Percentiles rank a stretch among this genome's conserved stretches.
phyloP scores from a whole-genome alignment of 2,113 vertebrate species.

The Dasypus novemcinctus region DNA sequence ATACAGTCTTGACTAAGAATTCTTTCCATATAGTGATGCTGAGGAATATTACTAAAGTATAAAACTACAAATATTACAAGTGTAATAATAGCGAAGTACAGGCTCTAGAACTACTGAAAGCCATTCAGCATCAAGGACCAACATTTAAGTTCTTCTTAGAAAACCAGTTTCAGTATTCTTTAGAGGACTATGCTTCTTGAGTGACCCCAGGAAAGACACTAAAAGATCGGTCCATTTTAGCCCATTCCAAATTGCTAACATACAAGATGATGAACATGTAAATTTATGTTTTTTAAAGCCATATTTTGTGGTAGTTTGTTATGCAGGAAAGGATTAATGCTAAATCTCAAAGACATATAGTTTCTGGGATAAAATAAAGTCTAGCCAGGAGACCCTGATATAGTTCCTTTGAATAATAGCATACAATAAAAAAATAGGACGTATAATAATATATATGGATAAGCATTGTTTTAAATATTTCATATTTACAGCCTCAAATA shows the following conservation, averaged over 20 bases:
- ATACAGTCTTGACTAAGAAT: not conserved
- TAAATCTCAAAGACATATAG: constrained; percentile 29
- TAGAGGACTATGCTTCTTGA: not conserved
- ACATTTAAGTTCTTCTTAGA: rapidly evolving
- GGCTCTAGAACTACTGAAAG: not conserved
- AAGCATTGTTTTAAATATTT: constrained; percentile 36
- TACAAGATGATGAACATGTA: not conserved
- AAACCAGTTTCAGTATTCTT: not conserved
- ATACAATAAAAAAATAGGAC: constrained; percentile 50
- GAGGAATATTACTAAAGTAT: not conserved
- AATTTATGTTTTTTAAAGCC: not conserved
- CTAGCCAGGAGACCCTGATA: not conserved
- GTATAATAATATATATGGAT: constrained; percentile 41
- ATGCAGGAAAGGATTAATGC: not conserved
- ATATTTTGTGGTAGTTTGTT: not conserved
- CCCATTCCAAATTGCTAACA: not conserved
- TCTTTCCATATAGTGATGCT: not conserved
- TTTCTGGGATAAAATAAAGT: constrained; percentile 58
- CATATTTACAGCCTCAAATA: constrained; percentile 35
- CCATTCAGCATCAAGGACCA: not conserved
- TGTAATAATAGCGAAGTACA: not conserved
- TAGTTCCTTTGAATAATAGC: constrained; percentile 31
- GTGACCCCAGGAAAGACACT: not conserved
- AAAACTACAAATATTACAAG: not conserved
- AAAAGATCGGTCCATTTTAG: not conserved